Base-by-base conservation (phyloP, 1,140 invertebrate genomes). In the Aphidius ervi region DNA sequence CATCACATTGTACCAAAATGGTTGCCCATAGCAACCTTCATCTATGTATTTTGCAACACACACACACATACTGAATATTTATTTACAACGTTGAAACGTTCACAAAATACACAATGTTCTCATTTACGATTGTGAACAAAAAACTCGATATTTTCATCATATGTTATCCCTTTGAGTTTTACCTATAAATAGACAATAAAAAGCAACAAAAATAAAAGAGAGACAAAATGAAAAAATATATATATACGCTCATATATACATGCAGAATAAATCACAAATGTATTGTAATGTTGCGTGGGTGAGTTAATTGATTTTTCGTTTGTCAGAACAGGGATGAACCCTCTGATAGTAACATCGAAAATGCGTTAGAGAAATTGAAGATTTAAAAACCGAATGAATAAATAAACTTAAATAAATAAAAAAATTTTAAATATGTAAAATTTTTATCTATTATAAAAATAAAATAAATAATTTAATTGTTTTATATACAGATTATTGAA, bases 21-120 rank as follows among this genome's bases (percentile, higher is more conserved):
- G 74, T 76, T 74, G 72, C 72, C 73, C 68, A 57, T 74, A 67
- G 73, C 74, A 76, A 76, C 74, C 70, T 67, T 73, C 70, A 71
- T 66, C 68, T 57, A 67, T 65, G 16, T 16, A 67, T 65, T 64
- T 66, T 63, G 59, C 63, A 63, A 46, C 53, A 53, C 16, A 46
- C 59, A 9, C 55, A 47, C 23, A 48, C 41, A 8, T 46, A 61
- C 56, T 61, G 56, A 56, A 54, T 54, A 31, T 31, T 31, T 31
- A 31, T 31, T 16, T 16, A 31, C 4, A 31, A 31, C 0, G 23
- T 1, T 31, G 23, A 3, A 31, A 31, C 23, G 4, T 31, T 3
- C 2, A 31, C 23, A 31, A 31, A 0, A 31, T 31, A 31, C 23
- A 31, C 23, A 31, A 31, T 31, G 23, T 31, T 31, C 23, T 31